Evolutionary conservation across 2,797 vertebrate species (phyloP), one percentile per base, ranked within the genome.

Genomic region (Phoebastria nigripes): DNA sequence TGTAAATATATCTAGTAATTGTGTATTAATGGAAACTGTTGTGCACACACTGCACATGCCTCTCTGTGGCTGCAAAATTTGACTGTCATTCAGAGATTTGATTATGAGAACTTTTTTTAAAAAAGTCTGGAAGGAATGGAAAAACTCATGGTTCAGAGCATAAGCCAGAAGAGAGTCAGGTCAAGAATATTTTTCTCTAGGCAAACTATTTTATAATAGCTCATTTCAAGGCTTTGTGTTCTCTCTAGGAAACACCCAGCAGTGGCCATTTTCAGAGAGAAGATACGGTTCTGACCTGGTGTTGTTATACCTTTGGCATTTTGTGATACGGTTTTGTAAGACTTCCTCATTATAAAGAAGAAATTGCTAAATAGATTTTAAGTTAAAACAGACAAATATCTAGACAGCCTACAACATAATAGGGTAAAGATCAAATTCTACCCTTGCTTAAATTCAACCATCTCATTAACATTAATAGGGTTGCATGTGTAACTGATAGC

Each of bases 381-480:
- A 96, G 83, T 92, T 89, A 62, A 94, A 96, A 26, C 93, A 96
- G 91, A 42, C 73, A 95, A 94, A 89, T 84, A 90, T 67, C 71
- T 87, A 47, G 70, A 56, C 87, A 90, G 77, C 70, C 77, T 89
- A 70, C 81, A 87, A 77, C 37, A 21, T 70, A 93, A 90, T 0
- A 56, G 59, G 85, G 86, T 91, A 61, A 84, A 94, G 90, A 94
- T 94, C 73, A 82, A 80, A 92, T 94, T 94, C 95, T 89, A 76
- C 13, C 83, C 94, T 70, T 84, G 67, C 85, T 77, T 77, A 70
- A 80, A 93, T 87, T 82, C 86, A 78, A 20, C 88, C 92, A 71
- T 87, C 86, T 95, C 94, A 90, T 95, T 92, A 96, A 63, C 90
- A 94, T 95, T 96, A 93, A 92, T 87, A 81, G 71, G 95, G 71